Evolutionary conservation across 2,888 invertebrate genomes (phyloP).

Genomic region (Stenoptilia bipunctidactyla): DNA sequence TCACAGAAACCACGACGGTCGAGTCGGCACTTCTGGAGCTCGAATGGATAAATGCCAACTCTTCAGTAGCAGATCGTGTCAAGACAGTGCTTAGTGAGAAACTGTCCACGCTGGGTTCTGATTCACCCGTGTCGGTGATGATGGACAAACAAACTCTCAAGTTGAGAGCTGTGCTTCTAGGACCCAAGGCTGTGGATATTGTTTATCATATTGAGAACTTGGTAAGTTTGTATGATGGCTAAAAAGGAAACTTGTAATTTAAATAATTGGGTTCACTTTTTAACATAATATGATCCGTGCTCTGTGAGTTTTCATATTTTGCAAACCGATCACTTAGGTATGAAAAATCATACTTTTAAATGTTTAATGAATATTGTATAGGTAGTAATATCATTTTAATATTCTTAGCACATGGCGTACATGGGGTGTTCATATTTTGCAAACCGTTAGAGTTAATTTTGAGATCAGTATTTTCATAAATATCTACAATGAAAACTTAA

Average conservation of each 20-base stretch:
- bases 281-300: too few relatives aligned
- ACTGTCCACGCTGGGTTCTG: constrained; percentile 37
- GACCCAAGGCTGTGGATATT: constrained; percentile 81
- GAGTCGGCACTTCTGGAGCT: constrained; percentile 82
- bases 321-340: background rate
- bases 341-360: background rate
- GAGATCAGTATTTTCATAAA: too few relatives aligned
- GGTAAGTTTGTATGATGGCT: constrained; percentile 56
- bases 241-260: too few relatives aligned
- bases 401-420: constrained; percentile 37
- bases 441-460: too few relatives aligned
- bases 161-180: constrained; percentile 75
- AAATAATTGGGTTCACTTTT: too few relatives aligned
- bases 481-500: too few relatives aligned
- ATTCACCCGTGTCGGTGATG: constrained; percentile 35
- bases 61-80: constrained; percentile 60
- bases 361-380: constrained; percentile 24
- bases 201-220: constrained; percentile 85
- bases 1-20: constrained; percentile 76
- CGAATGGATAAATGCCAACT: constrained; percentile 76
- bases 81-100: constrained; percentile 40
- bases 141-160: constrained; percentile 61
- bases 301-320: too few relatives aligned
- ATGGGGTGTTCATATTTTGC: too few relatives aligned
- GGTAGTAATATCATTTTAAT: constrained; percentile 14